phyloP scores from a whole-genome alignment of 2,888 invertebrate species.

The Euproctis similis region DNA sequence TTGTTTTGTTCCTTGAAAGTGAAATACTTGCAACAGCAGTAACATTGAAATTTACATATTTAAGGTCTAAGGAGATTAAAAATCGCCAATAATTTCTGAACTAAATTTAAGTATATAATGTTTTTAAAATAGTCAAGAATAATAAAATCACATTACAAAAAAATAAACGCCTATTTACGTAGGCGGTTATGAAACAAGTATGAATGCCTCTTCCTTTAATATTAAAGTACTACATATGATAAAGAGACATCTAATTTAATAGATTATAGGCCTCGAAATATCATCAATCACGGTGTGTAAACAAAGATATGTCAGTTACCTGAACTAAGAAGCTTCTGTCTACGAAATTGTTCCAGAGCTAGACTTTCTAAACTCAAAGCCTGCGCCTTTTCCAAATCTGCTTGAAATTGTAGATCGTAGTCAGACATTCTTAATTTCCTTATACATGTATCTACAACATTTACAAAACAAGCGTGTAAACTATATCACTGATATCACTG shows the following conservation, averaged over 20 bases:
- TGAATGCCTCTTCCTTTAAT: too few relatives aligned
- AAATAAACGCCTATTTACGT: conserved; percentile 5
- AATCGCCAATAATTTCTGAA: too few relatives aligned
- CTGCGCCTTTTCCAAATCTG: conserved; percentile 90
- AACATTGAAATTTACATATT: too few relatives aligned
- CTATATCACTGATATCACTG: conserved; percentile 40
- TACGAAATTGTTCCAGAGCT: conserved; percentile 86
- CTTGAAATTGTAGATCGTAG: conserved; percentile 88
- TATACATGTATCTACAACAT: conserved; percentile 44
- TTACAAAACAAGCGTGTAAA: conserved; percentile 50
- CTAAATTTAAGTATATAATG: background rate
- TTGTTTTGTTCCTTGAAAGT: too few relatives aligned
- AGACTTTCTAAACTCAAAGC: conserved; percentile 91
- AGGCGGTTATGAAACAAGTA: conserved; percentile 14
- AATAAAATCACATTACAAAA: conserved; percentile 4
- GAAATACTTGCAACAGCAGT: too few relatives aligned
- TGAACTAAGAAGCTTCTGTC: conserved; percentile 77
- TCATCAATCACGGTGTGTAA: conserved; percentile 40
- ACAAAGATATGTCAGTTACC: conserved; percentile 65
- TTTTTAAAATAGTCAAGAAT: background rate
- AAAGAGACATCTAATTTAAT: conserved; percentile 10
- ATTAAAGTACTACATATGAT: conserved; percentile 4
- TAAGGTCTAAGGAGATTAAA: too few relatives aligned
- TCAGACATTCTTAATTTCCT: conserved; percentile 71
- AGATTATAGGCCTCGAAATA: conserved; percentile 24